Evolutionary conservation across 2,888 invertebrate genomes (phyloP).

Genomic region (Drosophila ezoana): DNA sequence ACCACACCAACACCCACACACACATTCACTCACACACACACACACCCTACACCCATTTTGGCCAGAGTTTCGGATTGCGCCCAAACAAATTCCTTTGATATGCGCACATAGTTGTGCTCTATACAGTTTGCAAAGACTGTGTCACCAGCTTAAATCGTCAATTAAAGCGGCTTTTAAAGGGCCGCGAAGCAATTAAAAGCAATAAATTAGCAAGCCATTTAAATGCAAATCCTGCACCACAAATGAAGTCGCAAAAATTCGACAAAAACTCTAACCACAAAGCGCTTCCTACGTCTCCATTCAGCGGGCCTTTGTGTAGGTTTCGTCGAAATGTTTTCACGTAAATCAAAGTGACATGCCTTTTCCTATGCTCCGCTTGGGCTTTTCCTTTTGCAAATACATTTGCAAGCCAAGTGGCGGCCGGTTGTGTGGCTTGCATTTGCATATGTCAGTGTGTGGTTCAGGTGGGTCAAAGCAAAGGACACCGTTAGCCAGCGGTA

Average conservation of each 20-base stretch:
- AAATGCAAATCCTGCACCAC: slow-evolving; percentile 59
- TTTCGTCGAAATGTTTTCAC: slow-evolving; percentile 32
- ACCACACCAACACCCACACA: background rate
- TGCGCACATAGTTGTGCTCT: slow-evolving; percentile 37
- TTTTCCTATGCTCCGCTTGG: slow-evolving; percentile 36
- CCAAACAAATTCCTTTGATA: slow-evolving; percentile 62
- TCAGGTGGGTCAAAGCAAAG: slow-evolving; percentile 14
- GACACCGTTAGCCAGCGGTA: slow-evolving; percentile 18
- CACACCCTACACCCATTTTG: background rate
- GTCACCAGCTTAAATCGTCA: slow-evolving; percentile 49
- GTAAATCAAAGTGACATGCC: slow-evolving; percentile 77
- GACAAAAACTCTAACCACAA: slow-evolving; percentile 17
- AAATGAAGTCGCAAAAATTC: slow-evolving; percentile 57
- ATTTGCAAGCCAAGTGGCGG: slow-evolving; percentile 35
- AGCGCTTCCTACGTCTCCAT: slow-evolving; percentile 23
- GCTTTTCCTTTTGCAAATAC: slow-evolving; percentile 12
- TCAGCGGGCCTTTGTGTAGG: slow-evolving; percentile 22
- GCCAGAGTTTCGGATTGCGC: slow-evolving; percentile 8
- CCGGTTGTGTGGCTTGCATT: slow-evolving; percentile 41
- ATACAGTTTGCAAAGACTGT: slow-evolving; percentile 33
- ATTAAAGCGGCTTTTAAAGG: slow-evolving; percentile 34
- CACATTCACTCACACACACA: background rate
- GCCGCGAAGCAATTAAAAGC: slow-evolving; percentile 57
- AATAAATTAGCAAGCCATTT: slow-evolving; percentile 69
- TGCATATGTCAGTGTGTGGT: slow-evolving; percentile 18